Base-by-base conservation (phyloP, 2,113 vertebrate genomes). In the Hypocryptadius cinnamomeus region DNA sequence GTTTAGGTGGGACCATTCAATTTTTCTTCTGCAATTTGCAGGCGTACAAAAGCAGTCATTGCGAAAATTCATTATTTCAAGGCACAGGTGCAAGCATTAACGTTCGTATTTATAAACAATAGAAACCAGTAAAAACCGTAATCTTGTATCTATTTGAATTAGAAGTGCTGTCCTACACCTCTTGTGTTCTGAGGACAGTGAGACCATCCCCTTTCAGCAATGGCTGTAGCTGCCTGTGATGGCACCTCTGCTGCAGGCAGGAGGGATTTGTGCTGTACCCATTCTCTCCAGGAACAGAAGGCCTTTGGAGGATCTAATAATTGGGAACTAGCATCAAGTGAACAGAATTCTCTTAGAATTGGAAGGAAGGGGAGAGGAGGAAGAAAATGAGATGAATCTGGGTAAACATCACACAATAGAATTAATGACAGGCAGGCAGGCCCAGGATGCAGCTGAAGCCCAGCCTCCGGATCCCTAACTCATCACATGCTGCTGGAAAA, bases 401-500 rank as follows among this genome's bases (percentile, higher is more conserved):
- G 37, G 28, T 92, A 91, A 95, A 91, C 85, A 88, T 28, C 19
- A 73, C 85, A 77, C 72, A 93, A 73, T 15, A 80, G 96, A 79
- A 87, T 74, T n/a, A 86, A 40, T 69, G 48, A 85, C 45, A 85
- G 95, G 90, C 70, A 85, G 94, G 77, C 93, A 95, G 92, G 96
- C 95, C 87, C 79, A 94, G 97, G 97, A 96, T 95, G 71, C 89
- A 95, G 94, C 85, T 90, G 53, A 88, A 95, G 69, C 69, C 61
- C 82, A 76, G 44, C 79, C 89, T 74, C 87, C 17, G 2, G 40
- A 94, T 91, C n/a, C 48, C 82, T 59, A 91, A 48, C 92, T 96
- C 97, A 96, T 97, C 97, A 98, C 96, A 97, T 97, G 97, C 96
- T 97, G 94, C 60, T 93, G 93, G 97, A 97, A 98, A 92, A 35